Conservation (phyloP, 2,888 invertebrate species). For the Seladonia tumulorum region DNA sequence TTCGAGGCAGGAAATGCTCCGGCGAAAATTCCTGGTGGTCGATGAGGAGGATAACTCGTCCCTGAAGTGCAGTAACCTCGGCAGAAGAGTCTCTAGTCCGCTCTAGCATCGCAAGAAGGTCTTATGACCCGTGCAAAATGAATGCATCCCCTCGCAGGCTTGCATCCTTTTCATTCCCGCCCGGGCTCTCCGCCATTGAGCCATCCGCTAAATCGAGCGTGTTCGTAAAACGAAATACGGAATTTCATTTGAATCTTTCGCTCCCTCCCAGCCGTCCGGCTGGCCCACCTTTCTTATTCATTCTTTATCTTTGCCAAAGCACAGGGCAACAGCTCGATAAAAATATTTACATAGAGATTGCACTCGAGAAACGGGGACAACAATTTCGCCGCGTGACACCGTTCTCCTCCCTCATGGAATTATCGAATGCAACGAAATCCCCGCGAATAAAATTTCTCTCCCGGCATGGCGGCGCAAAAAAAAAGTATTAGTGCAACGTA, state of each 20-base stretch:
- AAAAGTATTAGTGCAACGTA: constrained; percentile 13
- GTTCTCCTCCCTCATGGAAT: background rate
- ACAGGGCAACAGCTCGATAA: constrained; percentile 43
- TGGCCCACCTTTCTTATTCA: constrained; percentile 45
- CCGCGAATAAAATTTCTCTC: background rate
- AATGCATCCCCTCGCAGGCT: constrained; percentile 72
- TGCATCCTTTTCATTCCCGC: constrained; percentile 62
- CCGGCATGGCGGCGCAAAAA: background rate
- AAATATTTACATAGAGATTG: constrained; percentile 62
- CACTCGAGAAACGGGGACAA: constrained; percentile 15
- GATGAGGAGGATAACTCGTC: constrained; percentile 80
- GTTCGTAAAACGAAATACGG: constrained; percentile 66
- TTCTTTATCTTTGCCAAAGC: constrained; percentile 51
- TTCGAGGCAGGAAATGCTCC: constrained; percentile 60
- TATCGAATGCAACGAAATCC: constrained; percentile 8
- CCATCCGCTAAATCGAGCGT: constrained; percentile 75
- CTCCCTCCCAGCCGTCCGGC: constrained; percentile 13
- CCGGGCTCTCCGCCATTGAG: constrained; percentile 44
- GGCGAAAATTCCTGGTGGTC: constrained; percentile 68
- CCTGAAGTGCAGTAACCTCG: constrained; percentile 82
- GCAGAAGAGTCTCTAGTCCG: constrained; percentile 73
- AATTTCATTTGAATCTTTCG: constrained; percentile 73
- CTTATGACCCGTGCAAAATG: constrained; percentile 82
- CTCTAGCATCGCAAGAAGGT: constrained; percentile 71
- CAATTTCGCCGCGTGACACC: constrained; percentile 25